phyloP scores from a whole-genome alignment of 2,888 invertebrate genomes.

The Agrotis segetum region DNA sequence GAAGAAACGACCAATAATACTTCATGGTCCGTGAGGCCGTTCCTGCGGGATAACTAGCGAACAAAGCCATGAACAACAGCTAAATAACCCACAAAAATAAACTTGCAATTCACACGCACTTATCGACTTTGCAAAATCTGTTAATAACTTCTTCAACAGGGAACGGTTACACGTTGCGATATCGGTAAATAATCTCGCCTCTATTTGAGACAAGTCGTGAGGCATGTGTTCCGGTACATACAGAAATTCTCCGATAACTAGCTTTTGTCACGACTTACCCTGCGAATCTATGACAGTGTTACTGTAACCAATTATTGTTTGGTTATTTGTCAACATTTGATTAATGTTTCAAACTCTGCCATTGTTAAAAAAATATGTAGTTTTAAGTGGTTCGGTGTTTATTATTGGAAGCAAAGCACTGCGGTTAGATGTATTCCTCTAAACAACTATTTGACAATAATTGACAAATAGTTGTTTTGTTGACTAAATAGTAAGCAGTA shows the following conservation, averaged over 20 bases:
- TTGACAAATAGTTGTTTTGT: no score
- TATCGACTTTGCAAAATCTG: conserved; percentile 9
- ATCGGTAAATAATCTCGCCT: conserved; percentile 22
- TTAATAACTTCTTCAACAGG: background rate
- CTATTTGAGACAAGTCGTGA: conserved; percentile 33
- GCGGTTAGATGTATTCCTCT: no score
- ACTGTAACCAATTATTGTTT: conserved; percentile 4
- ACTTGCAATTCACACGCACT: background rate
- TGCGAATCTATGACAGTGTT: conserved; percentile 4
- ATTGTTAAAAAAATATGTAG: background rate
- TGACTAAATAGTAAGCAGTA: no score
- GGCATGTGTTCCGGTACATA: conserved; percentile 31
- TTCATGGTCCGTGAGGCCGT: no score
- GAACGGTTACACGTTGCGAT: conserved; percentile 12
- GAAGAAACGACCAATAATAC: no score
- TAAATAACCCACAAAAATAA: background rate
- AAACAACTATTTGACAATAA: no score
- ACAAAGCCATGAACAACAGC: no score
- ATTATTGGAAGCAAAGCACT: no score
- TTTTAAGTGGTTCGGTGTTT: background rate
- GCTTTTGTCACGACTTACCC: conserved; percentile 28
- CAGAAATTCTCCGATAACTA: conserved; percentile 10
- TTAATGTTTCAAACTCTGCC: background rate
- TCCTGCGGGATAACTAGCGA: no score
- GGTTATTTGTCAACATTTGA: conserved; percentile 13